These are phyloP conservation scores for Agriopis marginaria DNA, from an alignment of 2,888 invertebrate species.

Conservation along the genomic window DNA sequence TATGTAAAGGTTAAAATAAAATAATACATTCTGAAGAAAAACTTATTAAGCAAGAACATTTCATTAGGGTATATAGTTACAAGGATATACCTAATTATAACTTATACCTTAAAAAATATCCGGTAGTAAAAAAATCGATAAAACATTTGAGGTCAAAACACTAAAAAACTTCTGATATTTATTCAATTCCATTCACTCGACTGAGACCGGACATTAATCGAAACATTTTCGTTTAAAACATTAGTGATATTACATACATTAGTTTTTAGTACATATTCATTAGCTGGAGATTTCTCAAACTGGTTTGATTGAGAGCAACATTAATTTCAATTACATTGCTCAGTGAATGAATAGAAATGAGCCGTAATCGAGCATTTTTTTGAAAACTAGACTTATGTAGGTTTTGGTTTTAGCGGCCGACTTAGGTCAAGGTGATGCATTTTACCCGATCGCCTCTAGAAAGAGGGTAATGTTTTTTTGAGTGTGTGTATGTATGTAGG, in stretches of 20 bases:
- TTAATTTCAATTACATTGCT: slow-evolving; percentile 32
- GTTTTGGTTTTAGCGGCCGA: slow-evolving; percentile 3
- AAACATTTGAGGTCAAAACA: slow-evolving; percentile 33
- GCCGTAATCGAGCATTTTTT: slow-evolving; percentile 10
- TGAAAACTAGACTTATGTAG: slow-evolving; percentile 6
- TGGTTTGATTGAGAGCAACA: slow-evolving; percentile 39
- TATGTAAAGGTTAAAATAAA: too few relatives aligned
- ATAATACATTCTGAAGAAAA: not conserved
- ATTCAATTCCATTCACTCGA: not conserved
- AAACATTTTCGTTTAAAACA: slow-evolving; percentile 33
- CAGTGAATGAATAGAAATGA: slow-evolving; percentile 14
- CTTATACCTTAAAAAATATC: slow-evolving; percentile 5
- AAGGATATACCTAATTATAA: slow-evolving; percentile 5
- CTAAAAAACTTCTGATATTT: slow-evolving; percentile 4
- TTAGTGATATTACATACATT: slow-evolving; percentile 21
- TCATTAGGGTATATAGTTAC: not conserved
- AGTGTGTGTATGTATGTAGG: not conserved
- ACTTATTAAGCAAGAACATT: not conserved
- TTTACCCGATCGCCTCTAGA: not conserved
- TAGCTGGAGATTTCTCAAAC: slow-evolving; percentile 40
- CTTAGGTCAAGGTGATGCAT: not conserved
- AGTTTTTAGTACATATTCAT: slow-evolving; percentile 35
- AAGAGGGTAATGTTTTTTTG: not conserved
- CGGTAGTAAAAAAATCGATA: slow-evolving; percentile 1
- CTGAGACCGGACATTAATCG: slow-evolving; percentile 7